A percentile compares a stretch with the other conserved stretches of the same genome.
phyloP scores from a whole-genome alignment of 2,888 invertebrate species.

The Phortica okadai region DNA sequence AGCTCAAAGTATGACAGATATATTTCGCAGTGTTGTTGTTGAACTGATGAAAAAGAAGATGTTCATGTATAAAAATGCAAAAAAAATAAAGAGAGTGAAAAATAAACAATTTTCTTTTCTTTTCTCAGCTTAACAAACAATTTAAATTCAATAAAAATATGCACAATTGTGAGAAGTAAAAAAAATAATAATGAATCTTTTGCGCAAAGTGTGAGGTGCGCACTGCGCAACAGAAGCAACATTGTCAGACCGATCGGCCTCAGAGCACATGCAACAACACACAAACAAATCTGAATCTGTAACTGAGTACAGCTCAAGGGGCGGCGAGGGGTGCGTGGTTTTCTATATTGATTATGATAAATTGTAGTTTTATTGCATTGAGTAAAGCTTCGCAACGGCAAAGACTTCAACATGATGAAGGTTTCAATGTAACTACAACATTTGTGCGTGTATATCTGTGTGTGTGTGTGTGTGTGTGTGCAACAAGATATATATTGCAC shows the following conservation, averaged over 20 bases:
- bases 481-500: slow-evolving; percentile 6
- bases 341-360: background rate
- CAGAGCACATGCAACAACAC: background rate
- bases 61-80: background rate
- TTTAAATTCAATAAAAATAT: slow-evolving; percentile 3
- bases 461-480: background rate
- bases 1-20: background rate
- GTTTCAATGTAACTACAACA: background rate
- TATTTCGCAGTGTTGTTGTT: background rate
- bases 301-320: background rate
- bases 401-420: background rate
- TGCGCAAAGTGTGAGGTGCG: background rate
- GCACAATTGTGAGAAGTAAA: background rate
- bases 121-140: background rate
- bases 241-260: background rate
- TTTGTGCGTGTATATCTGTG: background rate
- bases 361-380: background rate
- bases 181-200: background rate
- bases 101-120: no score
- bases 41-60: background rate
- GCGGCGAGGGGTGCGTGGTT: background rate
- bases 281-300: background rate
- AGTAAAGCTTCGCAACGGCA: background rate
- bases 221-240: no score
- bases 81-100: no score